phyloP scores from a whole-genome alignment of 2,888 invertebrate species.

The Netelia inedita region DNA sequence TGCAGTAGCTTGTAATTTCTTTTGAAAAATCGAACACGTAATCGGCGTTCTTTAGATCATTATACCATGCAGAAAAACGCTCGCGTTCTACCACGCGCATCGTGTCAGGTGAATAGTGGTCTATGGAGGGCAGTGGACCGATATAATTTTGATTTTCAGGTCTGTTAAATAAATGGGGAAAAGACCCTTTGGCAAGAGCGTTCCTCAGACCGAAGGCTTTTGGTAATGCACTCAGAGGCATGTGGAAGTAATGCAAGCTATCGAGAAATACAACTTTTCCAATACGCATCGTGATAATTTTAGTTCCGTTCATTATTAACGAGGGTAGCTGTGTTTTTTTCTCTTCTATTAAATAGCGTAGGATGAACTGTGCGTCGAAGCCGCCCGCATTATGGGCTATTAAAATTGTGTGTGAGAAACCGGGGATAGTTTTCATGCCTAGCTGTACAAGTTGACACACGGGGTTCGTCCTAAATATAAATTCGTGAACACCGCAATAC shows the following conservation, averaged over 20 bases:
- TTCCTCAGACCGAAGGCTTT: conserved; percentile 73
- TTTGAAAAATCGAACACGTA: conserved; percentile 73
- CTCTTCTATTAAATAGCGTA: conserved; percentile 33
- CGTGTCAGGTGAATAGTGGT: conserved; percentile 70
- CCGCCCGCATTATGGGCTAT: conserved; percentile 12
- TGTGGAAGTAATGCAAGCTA: conserved; percentile 75
- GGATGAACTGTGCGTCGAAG: conserved; percentile 12
- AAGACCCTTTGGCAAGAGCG: conserved; percentile 71
- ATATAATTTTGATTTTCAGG: conserved; percentile 63
- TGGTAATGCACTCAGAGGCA: conserved; percentile 72
- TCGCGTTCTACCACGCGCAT: conserved; percentile 40
- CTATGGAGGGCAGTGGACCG: neutral
- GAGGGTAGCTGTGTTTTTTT: neutral
- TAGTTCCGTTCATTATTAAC: conserved; percentile 31
- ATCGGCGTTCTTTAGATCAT: conserved; percentile 49
- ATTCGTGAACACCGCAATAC: neutral
- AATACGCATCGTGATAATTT: conserved; percentile 65
- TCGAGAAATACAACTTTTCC: conserved; percentile 71
- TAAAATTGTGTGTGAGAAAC: conserved; percentile 40
- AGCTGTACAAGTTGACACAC: conserved; percentile 55
- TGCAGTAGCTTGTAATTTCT: conserved; percentile 73
- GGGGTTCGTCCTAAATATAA: conserved; percentile 18
- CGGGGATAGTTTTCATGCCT: conserved; percentile 5
- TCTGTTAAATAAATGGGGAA: conserved; percentile 74
- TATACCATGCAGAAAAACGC: conserved; percentile 71